Percentiles rank a stretch among this genome's conserved stretches.
phyloP scores from a whole-genome alignment of 35 echinoderm and acorn worm genomes.

The Apostichopus californicus region DNA sequence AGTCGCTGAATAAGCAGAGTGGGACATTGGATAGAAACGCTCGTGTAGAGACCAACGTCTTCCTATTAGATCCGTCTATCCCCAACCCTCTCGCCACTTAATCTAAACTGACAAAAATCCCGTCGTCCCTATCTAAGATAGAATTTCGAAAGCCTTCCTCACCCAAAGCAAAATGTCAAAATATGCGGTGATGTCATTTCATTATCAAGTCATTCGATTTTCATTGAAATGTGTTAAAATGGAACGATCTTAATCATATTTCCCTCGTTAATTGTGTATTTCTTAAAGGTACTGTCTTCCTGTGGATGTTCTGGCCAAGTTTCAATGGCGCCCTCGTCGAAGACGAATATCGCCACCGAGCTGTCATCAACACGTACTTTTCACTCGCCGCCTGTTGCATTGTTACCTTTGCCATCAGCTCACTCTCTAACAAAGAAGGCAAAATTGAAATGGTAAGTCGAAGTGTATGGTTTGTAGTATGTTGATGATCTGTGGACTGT shows the following conservation, averaged over 20 bases:
- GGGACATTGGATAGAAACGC: too few relatives aligned
- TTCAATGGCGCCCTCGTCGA: conserved; percentile 92
- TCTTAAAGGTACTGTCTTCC: conserved; percentile 82
- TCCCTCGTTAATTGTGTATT: neutral
- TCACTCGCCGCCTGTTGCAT: conserved; percentile 90
- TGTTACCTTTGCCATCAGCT: conserved; percentile 76
- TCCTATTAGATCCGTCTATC: too few relatives aligned
- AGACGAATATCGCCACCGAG: conserved; percentile 84
- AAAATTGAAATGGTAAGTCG: conserved; percentile 90
- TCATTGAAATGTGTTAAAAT: too few relatives aligned
- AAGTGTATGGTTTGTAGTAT: neutral
- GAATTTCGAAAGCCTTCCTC: neutral
- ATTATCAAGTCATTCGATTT: neutral
- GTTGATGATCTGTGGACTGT: too few relatives aligned
- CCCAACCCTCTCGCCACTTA: too few relatives aligned
- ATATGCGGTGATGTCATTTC: too few relatives aligned
- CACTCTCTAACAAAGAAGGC: conserved; percentile 79
- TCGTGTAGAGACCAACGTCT: too few relatives aligned
- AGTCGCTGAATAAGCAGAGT: too few relatives aligned
- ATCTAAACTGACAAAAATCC: too few relatives aligned
- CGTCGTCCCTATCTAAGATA: neutral
- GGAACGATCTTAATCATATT: neutral
- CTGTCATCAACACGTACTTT: conserved; percentile 96
- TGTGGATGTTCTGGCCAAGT: conserved; percentile 99
- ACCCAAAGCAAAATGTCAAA: too few relatives aligned